Percentiles rank a stretch among this genome's conserved stretches.
Conservation (phyloP, 2,113 vertebrate genomes). For the Odontesthes bonariensis region DNA sequence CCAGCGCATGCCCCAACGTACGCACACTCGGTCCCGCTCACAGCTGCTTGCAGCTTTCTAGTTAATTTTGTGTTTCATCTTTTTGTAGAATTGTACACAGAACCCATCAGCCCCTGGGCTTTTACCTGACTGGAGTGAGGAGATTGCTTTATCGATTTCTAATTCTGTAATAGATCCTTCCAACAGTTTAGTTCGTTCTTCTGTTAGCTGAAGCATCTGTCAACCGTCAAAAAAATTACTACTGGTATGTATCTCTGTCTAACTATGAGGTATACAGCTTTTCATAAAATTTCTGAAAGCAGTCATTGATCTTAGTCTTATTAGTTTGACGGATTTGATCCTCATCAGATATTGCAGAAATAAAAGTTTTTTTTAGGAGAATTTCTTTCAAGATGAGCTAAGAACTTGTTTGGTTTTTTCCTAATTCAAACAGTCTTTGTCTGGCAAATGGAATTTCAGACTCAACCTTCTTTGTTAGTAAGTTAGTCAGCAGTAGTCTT, state of each 20-base stretch:
- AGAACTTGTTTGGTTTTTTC: conserved; percentile 2
- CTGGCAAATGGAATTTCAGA: not conserved
- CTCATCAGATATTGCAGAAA: too few relatives aligned
- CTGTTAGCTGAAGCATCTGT: not conserved
- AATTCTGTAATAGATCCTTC: not conserved
- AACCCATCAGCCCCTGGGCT: too few relatives aligned
- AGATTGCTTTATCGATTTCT: too few relatives aligned
- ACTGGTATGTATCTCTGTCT: not conserved
- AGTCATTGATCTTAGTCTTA: too few relatives aligned
- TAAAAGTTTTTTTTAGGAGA: not conserved
- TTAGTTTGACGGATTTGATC: too few relatives aligned
- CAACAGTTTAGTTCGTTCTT: not conserved
- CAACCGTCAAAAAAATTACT: not conserved
- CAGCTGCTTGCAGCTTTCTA: too few relatives aligned
- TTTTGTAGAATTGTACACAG: not conserved
- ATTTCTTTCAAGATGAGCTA: not conserved
- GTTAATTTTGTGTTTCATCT: not conserved
- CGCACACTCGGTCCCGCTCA: too few relatives aligned
- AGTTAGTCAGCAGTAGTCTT: not conserved
- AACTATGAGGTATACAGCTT: not conserved
- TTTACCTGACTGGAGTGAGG: too few relatives aligned
- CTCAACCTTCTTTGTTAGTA: not conserved
- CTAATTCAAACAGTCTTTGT: not conserved
- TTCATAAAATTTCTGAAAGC: conserved; percentile 2
- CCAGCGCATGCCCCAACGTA: too few relatives aligned